Evolutionary conservation across 2,113 vertebrate genomes (phyloP), one percentile per base, ranked within the genome.

Genomic region (Ploceus nigricollis): DNA sequence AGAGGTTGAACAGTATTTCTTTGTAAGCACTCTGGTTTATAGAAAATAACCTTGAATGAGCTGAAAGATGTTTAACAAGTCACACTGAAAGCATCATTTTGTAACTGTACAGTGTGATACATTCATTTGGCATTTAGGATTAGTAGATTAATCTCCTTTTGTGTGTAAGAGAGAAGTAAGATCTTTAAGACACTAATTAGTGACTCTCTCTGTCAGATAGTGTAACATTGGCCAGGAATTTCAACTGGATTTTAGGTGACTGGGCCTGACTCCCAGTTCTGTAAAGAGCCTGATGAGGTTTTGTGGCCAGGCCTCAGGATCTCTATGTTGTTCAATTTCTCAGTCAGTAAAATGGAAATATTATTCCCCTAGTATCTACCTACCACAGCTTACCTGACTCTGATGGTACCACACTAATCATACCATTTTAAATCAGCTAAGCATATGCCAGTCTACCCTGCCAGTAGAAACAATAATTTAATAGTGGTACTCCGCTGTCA

Each of bases 21-120:
- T 95, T 97, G 95, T 95, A 63, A 77, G 86, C 45, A 53, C 57
- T 83, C 94, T 91, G 75, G 71, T 94, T 96, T 92, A 89, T n/a
- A 82, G 95, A 96, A 97, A 96, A 93, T 89, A 80, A 91, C 22
- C n/a, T 79, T 85, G 78, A 96, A 96, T 94, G 81, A 91, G 70
- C 85, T 76, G 51, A 96, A 96, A 95, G 66, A 95, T 86, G 47
- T 61, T 91, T 88, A 51, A 90, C 45, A 87, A 87, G 79, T 93
- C 68, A 65, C 30, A 72, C 42, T 44, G 69, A 84, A 94, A 93
- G 73, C 50, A 78, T 33, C 6, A 53, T 89, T 96, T 86, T 93
- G 44, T 78, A 69, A 75, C 48, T 60, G 22, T 44, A 66, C 4
- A 9, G 11, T 39, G 11, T 51, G 24, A 51, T 63, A 78, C 15